Base-by-base conservation (phyloP, 64 coral and sea anemone genomes). In the Stichodactyla helianthus region DNA sequence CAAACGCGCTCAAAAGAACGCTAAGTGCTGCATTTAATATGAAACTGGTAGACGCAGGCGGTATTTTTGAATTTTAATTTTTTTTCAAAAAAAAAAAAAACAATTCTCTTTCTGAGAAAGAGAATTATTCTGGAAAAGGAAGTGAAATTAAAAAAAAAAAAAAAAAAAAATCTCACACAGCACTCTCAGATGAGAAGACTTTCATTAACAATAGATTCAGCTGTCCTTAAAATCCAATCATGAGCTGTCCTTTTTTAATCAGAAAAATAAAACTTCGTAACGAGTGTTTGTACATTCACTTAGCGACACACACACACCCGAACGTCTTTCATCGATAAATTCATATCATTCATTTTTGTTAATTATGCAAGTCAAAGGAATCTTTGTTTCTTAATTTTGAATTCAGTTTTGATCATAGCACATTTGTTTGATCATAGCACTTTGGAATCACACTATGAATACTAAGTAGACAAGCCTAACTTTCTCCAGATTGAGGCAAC, bases 311-410 rank as follows among this genome's bases (percentile, higher is more conserved):
- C 4, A 8, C 23, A 71, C 27, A 74, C 27, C 12, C 68, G 27
- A 74, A 74, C 27, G 8, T 12, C 68, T 74, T 31, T 27, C 10
- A 1, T 74, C 10, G 8, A 74, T 74, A n/a, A 74, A 28, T 74
- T 31, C 10, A 31, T 28, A 35, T 5, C 13, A 74, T 74, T 74
- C 68, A 14, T 74, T 27, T 31, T 74, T 35, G 68, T 74, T 74
- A 74, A 74, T 74, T 74, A 27, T 74, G 6, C 68, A 10, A 19
- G 20, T 74, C 25, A 74, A 74, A 74, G 11, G 9, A 28, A 31
- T 31, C 26, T 74, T 74, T 74, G 68, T 74, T 74, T 74, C 68
- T 27, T 74, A 74, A 74, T 74, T 74, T 74, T n/a, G 25, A 74
- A 74, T 74, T 27, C 5, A 35, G 68, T 74, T 9, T 74, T 28